Evolutionary conservation across 2,888 invertebrate species (phyloP), one percentile per base, ranked within the genome.

Genomic region (Drosophila basisetae): DNA sequence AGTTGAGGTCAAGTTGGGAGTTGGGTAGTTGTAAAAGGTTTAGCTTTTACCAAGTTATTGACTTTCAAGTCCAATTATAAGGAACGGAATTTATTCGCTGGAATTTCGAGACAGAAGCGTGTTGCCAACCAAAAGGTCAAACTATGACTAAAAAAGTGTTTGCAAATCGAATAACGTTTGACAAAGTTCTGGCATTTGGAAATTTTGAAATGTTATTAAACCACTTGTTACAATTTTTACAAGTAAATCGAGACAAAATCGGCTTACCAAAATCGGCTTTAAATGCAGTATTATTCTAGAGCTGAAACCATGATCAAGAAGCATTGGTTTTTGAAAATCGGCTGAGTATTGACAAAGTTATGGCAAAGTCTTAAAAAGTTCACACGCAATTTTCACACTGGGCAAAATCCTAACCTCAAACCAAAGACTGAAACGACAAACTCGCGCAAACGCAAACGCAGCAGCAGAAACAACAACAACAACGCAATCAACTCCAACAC

Each of bases 401-500:
- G 1, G 7, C 22, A 37, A 41, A 52, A 43, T 69, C 39, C 41
- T 76, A 84, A 71, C 71, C 83, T 72, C 75, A 88, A 88, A 90
- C 90, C 78, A 88, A 88, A 88, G 89, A 88, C 88, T 90, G 35
- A 90, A 90, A 77, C 86, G 60, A 88, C 89, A 67, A 90, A 88
- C 88, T 79, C 53, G 71, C 78, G 65, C 72, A 60, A 56, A 73
- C 69, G 68, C 67, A 62, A 60, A 35, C 58, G 4, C 25, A 16
- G n/a, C 28, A 50, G 28, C 39, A 39, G n/a, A 30, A 16, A 56
- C 22, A 47, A 2, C 41, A 22, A 54, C 52, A 60, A 50, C 68
- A 35, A 16, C 28, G 50, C 28, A 50, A 28, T 25, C 47, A 47
- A 47, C 47, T 18, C 35, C 59, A 73, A 59, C 69, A 71, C 62